Percentiles rank a stretch among this genome's conserved stretches.
phyloP scores from a whole-genome alignment of 35 echinoderm and acorn worm species.

The Amphiura filiformis region DNA sequence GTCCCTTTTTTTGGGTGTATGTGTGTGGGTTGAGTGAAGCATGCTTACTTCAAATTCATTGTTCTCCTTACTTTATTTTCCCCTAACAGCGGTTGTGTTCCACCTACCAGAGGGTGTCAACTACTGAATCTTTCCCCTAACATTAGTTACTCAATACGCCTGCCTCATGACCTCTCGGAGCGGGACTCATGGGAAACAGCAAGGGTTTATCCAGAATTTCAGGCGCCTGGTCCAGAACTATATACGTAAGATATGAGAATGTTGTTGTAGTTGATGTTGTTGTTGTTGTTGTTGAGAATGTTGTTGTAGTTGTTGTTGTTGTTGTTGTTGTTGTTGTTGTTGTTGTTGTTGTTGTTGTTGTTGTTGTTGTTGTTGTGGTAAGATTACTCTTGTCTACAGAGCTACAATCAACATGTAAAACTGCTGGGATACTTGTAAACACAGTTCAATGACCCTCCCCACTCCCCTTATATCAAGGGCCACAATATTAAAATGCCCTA shows the following conservation, averaged over 20 bases:
- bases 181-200: constrained; percentile 63
- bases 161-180: constrained; percentile 53
- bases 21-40: too few species aligned
- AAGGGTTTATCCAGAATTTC: constrained; percentile 53
- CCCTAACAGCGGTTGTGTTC: constrained; percentile 88
- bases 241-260: constrained; percentile 58
- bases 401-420: too few species aligned
- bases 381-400: background rate
- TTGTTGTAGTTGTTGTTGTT: background rate
- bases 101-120: constrained; percentile 49
- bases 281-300: background rate
- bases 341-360: background rate
- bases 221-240: constrained; percentile 47
- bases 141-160: constrained; percentile 76
- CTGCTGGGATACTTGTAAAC: too few species aligned
- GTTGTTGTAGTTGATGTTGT: background rate
- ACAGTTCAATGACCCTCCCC: too few species aligned
- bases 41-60: too few species aligned
- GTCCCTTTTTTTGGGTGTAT: too few species aligned
- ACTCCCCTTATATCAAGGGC: too few species aligned
- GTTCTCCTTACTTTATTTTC: too few species aligned
- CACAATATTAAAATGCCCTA: too few species aligned
- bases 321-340: background rate
- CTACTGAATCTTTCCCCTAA: constrained; percentile 34
- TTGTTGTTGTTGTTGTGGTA: background rate